Conservation (phyloP, 2,113 vertebrate species). For the Centropus bengalensis region DNA sequence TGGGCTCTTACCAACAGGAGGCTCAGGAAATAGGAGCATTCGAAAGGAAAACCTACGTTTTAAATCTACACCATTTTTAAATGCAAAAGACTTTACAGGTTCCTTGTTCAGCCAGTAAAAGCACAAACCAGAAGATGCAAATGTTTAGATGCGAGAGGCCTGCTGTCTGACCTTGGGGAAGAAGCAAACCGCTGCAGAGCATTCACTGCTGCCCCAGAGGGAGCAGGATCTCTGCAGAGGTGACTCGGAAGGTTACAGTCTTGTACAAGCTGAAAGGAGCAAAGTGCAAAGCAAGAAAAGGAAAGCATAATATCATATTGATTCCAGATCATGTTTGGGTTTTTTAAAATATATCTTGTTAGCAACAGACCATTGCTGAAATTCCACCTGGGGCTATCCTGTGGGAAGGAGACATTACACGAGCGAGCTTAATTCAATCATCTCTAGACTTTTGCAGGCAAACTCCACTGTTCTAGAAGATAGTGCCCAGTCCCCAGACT, state of each 20-base stretch:
- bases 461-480: background rate
- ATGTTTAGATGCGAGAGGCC: background rate
- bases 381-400: background rate
- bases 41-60: background rate
- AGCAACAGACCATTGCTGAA: background rate
- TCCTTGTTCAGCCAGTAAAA: background rate
- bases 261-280: background rate
- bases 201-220: background rate
- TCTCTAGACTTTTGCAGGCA: background rate
- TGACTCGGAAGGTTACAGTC: background rate
- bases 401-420: background rate
- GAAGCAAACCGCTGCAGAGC: background rate
- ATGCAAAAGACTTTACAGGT: background rate
- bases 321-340: background rate
- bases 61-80: background rate
- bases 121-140: background rate
- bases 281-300: background rate
- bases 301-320: background rate
- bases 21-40: background rate
- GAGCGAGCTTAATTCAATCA: background rate
- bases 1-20: too few relatives aligned
- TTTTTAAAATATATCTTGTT: background rate
- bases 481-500: constrained; percentile 28
- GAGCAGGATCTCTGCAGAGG: constrained; percentile 29
- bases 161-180: background rate